These are phyloP conservation scores for cat (Felis catus) DNA, from an alignment of 2,113 vertebrate genomes.

Conservation along the genomic window DNA sequence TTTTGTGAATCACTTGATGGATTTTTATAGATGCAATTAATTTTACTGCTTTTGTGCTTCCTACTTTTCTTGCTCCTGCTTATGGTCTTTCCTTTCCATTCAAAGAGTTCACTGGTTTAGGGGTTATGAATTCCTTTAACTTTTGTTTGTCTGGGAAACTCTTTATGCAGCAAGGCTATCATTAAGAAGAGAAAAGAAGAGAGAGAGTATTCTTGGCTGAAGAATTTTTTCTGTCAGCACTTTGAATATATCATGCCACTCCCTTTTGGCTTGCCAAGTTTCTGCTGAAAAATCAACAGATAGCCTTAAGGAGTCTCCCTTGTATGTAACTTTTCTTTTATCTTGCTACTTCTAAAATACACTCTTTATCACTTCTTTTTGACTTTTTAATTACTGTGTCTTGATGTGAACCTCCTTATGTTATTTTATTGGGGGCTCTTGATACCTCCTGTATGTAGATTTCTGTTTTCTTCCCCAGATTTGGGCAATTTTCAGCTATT, in stretches of 20 bases:
- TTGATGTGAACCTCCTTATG: neutral
- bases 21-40: neutral
- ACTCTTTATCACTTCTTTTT: neutral
- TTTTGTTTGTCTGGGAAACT: neutral
- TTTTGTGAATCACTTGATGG: neutral
- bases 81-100: neutral
- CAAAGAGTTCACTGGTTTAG: neutral
- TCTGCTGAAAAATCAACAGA: neutral
- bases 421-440: neutral
- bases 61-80: neutral
- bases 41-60: neutral
- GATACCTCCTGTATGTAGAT: neutral
- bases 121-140: neutral
- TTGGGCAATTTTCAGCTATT: neutral
- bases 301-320: neutral
- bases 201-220: neutral
- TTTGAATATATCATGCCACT: neutral
- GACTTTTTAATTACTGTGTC: neutral
- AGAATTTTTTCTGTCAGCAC: neutral
- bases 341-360: neutral
- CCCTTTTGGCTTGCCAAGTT: neutral
- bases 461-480: neutral
- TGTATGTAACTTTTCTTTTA: neutral
- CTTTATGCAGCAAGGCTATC: neutral
- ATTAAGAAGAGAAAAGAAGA: neutral